Base-by-base conservation (phyloP, 2,113 vertebrate genomes). In the Chaetodon auriga region DNA sequence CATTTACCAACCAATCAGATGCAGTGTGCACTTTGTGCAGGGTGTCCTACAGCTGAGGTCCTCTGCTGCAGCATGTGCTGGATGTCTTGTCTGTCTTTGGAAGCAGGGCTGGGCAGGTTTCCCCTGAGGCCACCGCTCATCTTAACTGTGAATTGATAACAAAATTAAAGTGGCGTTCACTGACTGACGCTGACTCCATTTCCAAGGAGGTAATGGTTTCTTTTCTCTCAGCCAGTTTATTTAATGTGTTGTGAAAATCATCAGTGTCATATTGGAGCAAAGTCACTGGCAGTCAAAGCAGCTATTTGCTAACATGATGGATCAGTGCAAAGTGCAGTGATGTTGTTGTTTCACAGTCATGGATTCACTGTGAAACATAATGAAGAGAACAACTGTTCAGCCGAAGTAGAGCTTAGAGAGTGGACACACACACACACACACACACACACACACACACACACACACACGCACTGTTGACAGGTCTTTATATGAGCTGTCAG, bases 221-320 rank as follows among this genome's bases (percentile, higher is more conserved):
- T 36, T 69, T 58, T 58, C 36, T 63, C 48, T 6, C 41, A 80
- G 36, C 51, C 25, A 53, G 62, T 89, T 76, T 41, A 68, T 61
- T 19, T 53, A 53, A 85, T 80, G 80, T 69, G 75, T 63, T 63
- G 2, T 60, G 55, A 5, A 53, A 63, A 49, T 72, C 38, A 46
- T 81, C 64, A 25, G 68, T 62, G 60, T 68, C 46, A 75, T 63
- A 80, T 82, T 78, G 80, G 35, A 78, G 14, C 71, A 89, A 87
- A 71, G 85, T 86, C 85, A 89, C 13, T 45, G 62, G 21, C 36
- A 64, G 78, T 84, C 78, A 71, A 35, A 66, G 65, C 54, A 0
- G 0, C 64, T 0, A 36, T 86, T 75, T 80, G 23, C 63, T 61
- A 49, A 63, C 38, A 45, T 78, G 82, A 87, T 60, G 46, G 10